Conservation (phyloP, 2,888 invertebrate genomes). For the Argyresthia albistria region DNA sequence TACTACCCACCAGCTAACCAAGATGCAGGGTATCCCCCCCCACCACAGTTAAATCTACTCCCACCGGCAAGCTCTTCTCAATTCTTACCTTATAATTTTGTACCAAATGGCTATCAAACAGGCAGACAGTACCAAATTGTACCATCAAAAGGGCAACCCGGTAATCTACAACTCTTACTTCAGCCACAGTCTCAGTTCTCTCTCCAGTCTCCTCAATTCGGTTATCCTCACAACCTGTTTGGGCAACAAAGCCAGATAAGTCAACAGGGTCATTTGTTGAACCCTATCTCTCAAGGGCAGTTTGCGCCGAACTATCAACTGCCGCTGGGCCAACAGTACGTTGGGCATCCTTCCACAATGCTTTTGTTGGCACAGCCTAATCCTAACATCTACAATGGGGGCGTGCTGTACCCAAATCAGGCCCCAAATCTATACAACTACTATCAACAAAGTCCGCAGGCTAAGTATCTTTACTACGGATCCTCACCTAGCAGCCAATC, state of each 20-base stretch:
- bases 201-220: slow-evolving; percentile 27
- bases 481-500: neutral
- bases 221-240: slow-evolving; percentile 37
- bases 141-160: slow-evolving; percentile 38
- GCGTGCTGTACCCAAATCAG: slow-evolving; percentile 33
- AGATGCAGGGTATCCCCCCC: slow-evolving; percentile 25
- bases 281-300: slow-evolving; percentile 28
- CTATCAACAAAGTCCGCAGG: slow-evolving; percentile 44
- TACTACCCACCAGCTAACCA: slow-evolving; percentile 38
- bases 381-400: slow-evolving; percentile 38
- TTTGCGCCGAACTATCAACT: slow-evolving; percentile 37
- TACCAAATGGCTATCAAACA: slow-evolving; percentile 53
- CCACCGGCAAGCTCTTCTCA: slow-evolving; percentile 38
- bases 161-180: slow-evolving; percentile 46
- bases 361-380: slow-evolving; percentile 45
- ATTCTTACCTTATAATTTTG: slow-evolving; percentile 49
- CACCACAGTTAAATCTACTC: slow-evolving; percentile 33
- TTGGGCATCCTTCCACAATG: slow-evolving; percentile 49
- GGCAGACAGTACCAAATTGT: slow-evolving; percentile 45
- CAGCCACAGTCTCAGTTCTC: slow-evolving; percentile 39
- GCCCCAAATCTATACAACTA: slow-evolving; percentile 49
- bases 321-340: slow-evolving; percentile 31
- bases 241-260: slow-evolving; percentile 7
- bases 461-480: slow-evolving; percentile 39
- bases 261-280: slow-evolving; percentile 27